Conservation (phyloP, 92 coral and sea anemone genomes). For the Porites cylindrica region DNA sequence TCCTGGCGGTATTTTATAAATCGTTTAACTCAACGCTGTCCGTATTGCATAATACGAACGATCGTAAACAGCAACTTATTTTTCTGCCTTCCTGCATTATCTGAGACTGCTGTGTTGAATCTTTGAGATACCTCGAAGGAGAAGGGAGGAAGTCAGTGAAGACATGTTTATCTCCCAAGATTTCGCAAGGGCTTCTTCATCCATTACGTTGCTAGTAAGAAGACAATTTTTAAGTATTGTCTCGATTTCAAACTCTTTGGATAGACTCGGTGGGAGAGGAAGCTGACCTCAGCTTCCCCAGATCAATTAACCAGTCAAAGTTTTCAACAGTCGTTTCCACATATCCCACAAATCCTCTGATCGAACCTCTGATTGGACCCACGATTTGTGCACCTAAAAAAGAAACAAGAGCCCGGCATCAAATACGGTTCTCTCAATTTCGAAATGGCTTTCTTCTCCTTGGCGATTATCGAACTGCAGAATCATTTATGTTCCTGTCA, state of each 20-base stretch:
- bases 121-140: neutral
- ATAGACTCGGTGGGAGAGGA: neutral
- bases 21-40: constrained; percentile 4
- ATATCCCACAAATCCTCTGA: constrained; percentile 95
- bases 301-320: constrained; percentile 79
- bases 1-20: neutral
- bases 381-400: constrained; percentile 87
- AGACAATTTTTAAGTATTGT: neutral
- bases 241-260: neutral
- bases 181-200: neutral
- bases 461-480: too few relatives aligned
- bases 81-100: neutral
- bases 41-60: neutral
- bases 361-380: constrained; percentile 90
- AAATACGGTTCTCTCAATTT: neutral
- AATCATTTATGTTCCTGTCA: too few relatives aligned
- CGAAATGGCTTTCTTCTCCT: neutral
- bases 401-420: neutral
- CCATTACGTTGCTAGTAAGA: neutral
- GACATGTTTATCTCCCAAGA: neutral
- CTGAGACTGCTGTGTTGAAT: neutral
- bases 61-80: neutral
- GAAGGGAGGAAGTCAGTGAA: neutral
- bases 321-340: constrained; percentile 92
- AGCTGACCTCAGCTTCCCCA: constrained; percentile 41